Base-by-base conservation (phyloP, 2,888 invertebrate species). In the Dimorphilus gyrociliatus region DNA sequence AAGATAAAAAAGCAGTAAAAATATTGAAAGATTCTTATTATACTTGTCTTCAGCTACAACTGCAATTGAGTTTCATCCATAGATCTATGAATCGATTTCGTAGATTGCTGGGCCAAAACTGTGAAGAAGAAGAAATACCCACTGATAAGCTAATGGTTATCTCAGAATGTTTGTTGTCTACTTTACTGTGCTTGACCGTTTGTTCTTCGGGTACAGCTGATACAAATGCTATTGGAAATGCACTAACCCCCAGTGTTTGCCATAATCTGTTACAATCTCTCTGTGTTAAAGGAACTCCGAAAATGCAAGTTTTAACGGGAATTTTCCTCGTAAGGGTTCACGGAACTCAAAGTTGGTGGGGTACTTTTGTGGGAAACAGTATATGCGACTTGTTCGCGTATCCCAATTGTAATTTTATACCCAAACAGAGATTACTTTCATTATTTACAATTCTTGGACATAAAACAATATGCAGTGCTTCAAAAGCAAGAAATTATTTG, bases 1-100 rank as follows among this genome's bases (percentile, higher is more conserved):
- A n/a, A n/a, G n/a, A n/a, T n/a, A n/a, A n/a, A n/a, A n/a, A n/a
- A n/a, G n/a, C n/a, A n/a, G n/a, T n/a, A n/a, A n/a, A n/a, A n/a
- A n/a, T n/a, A n/a, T n/a, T n/a, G n/a, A n/a, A n/a, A n/a, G n/a
- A n/a, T n/a, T n/a, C 70, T 10, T 73, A 72, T 50, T 67, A 69
- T 71, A 84, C 85, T 64, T 84, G 85, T 51, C 72, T 82, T 46
- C 76, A 78, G 45, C 72, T 85, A 28, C 88, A 88, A 62, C 77
- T 81, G 41, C 86, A 88, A 61, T 63, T 85, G 32, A 88, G 86
- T 60, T 73, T 81, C 0, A 78, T 85, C 23, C 50, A 52, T 38
- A 34, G 50, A 24, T 58, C 58, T 13, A 55, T 82, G 59, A 68
- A 71, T 36, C 72, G 80, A 33, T 65, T 86, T 18, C 79, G 79